phyloP scores from a whole-genome alignment of 2,888 invertebrate species.

The Thera britannica region DNA sequence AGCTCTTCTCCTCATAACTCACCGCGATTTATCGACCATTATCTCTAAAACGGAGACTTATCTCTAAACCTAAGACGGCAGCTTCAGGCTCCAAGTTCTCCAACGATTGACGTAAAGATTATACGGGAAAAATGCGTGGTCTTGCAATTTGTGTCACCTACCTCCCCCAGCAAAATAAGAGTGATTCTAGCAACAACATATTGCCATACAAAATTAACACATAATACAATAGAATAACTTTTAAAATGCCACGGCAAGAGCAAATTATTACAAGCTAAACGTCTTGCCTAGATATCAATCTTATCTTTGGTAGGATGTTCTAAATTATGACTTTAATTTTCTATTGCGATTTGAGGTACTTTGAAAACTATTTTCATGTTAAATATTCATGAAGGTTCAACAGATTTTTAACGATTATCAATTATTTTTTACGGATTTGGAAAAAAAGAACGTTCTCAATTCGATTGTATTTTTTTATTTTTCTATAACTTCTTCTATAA shows the following conservation, averaged over 20 bases:
- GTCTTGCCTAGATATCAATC: slow-evolving; percentile 31
- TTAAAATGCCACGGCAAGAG: slow-evolving; percentile 9
- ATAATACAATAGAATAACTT: slow-evolving; percentile 10
- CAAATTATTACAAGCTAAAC: slow-evolving; percentile 27
- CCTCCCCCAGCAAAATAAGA: slow-evolving; percentile 38
- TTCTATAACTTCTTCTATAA: too few species aligned
- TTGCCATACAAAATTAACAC: slow-evolving; percentile 7
- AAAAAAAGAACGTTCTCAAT: too few species aligned
- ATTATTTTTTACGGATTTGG: too few species aligned
- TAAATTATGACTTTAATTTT: slow-evolving; percentile 38
- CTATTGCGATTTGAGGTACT: slow-evolving; percentile 32
- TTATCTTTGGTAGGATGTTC: slow-evolving; percentile 31
- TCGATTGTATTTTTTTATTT: too few species aligned
- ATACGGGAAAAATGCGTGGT: slow-evolving; percentile 62
- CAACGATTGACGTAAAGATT: slow-evolving; percentile 61
- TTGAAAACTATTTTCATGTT: slow-evolving; percentile 20
- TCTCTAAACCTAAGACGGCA: too few species aligned
- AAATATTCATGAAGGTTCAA: slow-evolving; percentile 22
- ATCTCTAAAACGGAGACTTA: too few species aligned
- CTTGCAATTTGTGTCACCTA: slow-evolving; percentile 59
- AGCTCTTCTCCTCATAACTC: slow-evolving; percentile 53
- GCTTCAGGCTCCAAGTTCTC: slow-evolving; percentile 45
- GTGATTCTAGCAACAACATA: slow-evolving; percentile 33
- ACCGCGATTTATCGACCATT: slow-evolving; percentile 61
- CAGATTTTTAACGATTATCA: too few species aligned